Evolutionary conservation across 2,113 vertebrate species (phyloP).

Genomic region (mouse (Mus musculus)): GRCm39 chr2:181053501-181054000

Average conservation of each 20-base stretch:
- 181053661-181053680: conserved; percentile 90
- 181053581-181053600: conserved; percentile 97
- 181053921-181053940: rapidly evolving
- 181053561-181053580: conserved; percentile 97
- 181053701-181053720: conserved; percentile 90
- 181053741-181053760: conserved; percentile 91
- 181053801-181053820: rapidly evolving
- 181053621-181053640: conserved; percentile 90
- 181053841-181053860: neutral
- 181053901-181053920: rapidly evolving
- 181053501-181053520: conserved; percentile 96
- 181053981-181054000: neutral
- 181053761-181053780: conserved; percentile 89
- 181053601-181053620: conserved; percentile 94
- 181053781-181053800: neutral
- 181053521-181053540: conserved; percentile 97
- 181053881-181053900: neutral
- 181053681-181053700: conserved; percentile 90
- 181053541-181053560: conserved; percentile 95
- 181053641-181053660: conserved; percentile 89
- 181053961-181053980: rapidly evolving
- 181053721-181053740: conserved; percentile 91
- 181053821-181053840: rapidly evolving
- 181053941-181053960: rapidly evolving
- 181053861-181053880: neutral